A percentile compares a stretch with the other conserved stretches of the same genome.
phyloP scores from a whole-genome alignment of 1,140 invertebrate species.

The Procambarus clarkii region DNA sequence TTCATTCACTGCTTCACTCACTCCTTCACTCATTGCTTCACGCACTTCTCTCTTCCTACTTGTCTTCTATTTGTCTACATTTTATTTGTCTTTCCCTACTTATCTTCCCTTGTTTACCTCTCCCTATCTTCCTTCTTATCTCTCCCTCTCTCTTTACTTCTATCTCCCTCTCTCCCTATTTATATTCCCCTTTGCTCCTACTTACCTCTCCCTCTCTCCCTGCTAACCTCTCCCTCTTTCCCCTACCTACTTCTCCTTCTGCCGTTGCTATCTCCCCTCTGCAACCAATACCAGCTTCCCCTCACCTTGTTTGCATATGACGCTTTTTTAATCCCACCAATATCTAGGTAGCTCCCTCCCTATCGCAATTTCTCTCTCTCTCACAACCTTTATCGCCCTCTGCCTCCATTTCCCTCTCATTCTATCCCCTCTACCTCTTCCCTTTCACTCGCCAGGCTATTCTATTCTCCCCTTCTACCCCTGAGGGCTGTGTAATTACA shows the following conservation, averaged over 20 bases:
- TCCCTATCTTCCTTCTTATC: neutral
- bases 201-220: neutral
- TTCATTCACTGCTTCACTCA: neutral
- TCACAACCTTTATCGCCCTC: slow-evolving; percentile 6
- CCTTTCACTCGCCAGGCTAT: neutral
- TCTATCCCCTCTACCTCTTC: neutral
- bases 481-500: neutral
- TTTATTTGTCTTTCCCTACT: no score
- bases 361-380: neutral
- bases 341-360: neutral
- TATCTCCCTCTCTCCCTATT: neutral
- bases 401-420: neutral
- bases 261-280: neutral
- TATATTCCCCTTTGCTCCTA: neutral
- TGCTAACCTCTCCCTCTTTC: no score
- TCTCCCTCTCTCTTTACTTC: neutral
- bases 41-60: neutral
- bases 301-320: slow-evolving; percentile 16
- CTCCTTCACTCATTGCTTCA: neutral
- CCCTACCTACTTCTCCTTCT: no score
- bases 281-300: neutral
- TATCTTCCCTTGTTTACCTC: neutral
- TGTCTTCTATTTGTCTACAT: neutral
- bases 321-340: neutral
- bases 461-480: neutral